phyloP scores from a whole-genome alignment of 2,113 vertebrate species.

The Pedionomus torquatus region DNA sequence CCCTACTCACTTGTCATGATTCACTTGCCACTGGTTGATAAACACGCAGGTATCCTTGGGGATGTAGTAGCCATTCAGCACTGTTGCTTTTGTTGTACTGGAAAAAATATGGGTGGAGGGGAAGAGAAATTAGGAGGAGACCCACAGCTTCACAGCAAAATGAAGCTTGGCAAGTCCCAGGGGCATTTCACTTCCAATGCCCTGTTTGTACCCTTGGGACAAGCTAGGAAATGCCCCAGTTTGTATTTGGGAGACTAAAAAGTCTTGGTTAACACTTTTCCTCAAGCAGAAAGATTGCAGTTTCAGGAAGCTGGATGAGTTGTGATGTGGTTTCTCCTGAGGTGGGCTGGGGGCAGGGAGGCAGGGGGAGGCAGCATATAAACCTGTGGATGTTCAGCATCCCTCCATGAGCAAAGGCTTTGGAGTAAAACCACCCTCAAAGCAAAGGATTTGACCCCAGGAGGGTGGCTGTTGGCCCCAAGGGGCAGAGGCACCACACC shows the following conservation, averaged over 20 bases:
- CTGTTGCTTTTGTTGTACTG: constrained; percentile 86
- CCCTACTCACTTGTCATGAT: constrained; percentile 90
- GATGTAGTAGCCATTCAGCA: constrained; percentile 87
- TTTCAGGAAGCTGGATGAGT: not conserved
- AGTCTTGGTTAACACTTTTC: not conserved
- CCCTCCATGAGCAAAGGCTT: not conserved
- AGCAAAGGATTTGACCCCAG: not conserved
- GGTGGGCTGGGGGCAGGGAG: too few species aligned
- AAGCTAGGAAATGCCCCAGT: not conserved
- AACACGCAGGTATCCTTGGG: constrained; percentile 91
- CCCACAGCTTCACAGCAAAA: rapidly evolving
- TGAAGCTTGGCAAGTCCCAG: not conserved
- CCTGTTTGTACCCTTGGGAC: not conserved
- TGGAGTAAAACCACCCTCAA: not conserved
- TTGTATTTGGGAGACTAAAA: not conserved
- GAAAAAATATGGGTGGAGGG: not conserved
- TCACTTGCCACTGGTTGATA: constrained; percentile 96
- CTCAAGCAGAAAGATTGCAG: not conserved
- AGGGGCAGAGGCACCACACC: not conserved
- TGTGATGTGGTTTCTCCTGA: not conserved
- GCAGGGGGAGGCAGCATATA: not conserved
- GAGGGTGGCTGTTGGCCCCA: not conserved
- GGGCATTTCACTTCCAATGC: not conserved
- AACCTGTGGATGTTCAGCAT: not conserved
- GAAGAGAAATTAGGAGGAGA: not conserved